phyloP scores from a whole-genome alignment of 2,113 vertebrate species.

The Sturnus vulgaris region DNA sequence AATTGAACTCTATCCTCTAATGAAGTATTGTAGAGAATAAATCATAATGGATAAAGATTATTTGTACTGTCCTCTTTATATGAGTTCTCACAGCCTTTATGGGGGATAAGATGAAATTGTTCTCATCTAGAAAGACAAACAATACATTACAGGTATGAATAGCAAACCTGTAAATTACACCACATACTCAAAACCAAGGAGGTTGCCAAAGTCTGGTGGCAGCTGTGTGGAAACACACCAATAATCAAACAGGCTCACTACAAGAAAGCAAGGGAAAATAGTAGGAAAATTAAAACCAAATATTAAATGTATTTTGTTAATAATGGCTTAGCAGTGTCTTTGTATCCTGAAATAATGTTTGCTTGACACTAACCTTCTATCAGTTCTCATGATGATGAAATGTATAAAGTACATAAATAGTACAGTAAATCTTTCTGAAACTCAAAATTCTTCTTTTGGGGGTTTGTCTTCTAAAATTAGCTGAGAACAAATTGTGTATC shows the following conservation, averaged over 20 bases:
- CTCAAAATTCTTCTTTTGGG: background rate
- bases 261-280: background rate
- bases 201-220: background rate
- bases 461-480: background rate
- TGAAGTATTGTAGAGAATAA: constrained; percentile 84
- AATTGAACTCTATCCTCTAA: constrained; percentile 81
- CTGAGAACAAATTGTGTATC: background rate
- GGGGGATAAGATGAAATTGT: background rate
- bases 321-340: background rate
- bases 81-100: background rate
- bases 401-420: background rate
- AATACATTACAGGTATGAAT: background rate
- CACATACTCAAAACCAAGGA: background rate
- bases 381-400: background rate
- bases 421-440: background rate
- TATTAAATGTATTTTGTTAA: background rate
- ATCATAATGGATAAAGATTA: constrained; percentile 75
- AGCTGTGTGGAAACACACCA: background rate
- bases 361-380: background rate
- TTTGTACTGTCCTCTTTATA: constrained; percentile 59
- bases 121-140: background rate
- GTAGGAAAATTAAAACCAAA: background rate
- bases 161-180: background rate
- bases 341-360: background rate
- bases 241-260: background rate